A percentile compares a stretch with the other conserved stretches of the same genome.
These are phyloP conservation scores for Lapara coniferarum DNA, from an alignment of 2,888 invertebrate genomes.

Conservation along the genomic window DNA sequence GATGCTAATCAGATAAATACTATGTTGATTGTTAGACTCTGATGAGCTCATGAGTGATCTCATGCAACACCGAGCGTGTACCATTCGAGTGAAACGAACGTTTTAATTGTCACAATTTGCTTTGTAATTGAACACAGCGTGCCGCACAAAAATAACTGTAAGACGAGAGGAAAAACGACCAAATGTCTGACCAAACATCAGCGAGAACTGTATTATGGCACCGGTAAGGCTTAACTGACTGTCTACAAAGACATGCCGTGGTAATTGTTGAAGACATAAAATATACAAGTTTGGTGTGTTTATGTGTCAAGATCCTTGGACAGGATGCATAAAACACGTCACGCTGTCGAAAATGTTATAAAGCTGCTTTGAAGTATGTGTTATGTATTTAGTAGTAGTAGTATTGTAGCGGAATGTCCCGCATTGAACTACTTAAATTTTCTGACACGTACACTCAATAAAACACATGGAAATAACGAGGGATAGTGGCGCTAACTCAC, in stretches of 20 bases:
- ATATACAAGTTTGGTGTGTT: neutral
- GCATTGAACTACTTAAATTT: constrained; percentile 13
- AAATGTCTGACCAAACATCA: neutral
- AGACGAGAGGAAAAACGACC: constrained; percentile 10
- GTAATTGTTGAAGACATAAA: neutral
- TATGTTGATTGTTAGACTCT: constrained; percentile 50
- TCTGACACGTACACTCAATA: constrained; percentile 18
- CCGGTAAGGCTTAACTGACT: neutral
- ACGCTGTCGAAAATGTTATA: neutral
- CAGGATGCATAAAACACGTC: neutral
- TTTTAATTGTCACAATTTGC: constrained; percentile 67
- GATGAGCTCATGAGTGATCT: constrained; percentile 73
- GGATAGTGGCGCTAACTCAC: constrained; percentile 8
- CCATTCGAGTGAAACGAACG: constrained; percentile 51
- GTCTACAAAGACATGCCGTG: neutral
- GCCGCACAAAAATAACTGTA: constrained; percentile 32
- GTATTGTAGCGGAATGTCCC: neutral
- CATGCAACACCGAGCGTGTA: constrained; percentile 50
- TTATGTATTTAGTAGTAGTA: neutral
- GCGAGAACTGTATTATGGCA: neutral
- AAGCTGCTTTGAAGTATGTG: neutral
- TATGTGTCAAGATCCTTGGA: neutral
- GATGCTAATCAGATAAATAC: constrained; percentile 38
- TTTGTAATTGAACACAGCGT: constrained; percentile 50
- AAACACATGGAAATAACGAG: constrained; percentile 20